Evolutionary conservation across 2,888 invertebrate genomes (phyloP), one percentile per base, ranked within the genome.

Genomic region (Parthenolecanium corni): DNA sequence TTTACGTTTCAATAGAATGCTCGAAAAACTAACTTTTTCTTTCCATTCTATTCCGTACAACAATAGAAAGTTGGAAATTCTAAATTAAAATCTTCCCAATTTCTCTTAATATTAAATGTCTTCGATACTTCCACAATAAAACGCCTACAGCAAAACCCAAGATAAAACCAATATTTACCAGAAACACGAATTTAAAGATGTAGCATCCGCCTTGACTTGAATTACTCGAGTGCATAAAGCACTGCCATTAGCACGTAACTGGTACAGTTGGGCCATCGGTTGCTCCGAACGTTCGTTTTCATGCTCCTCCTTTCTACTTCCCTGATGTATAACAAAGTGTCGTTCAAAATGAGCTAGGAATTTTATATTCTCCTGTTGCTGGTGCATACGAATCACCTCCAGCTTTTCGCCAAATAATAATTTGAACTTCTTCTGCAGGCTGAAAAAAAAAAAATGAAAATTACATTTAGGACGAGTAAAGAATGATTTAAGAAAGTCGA

Each of bases 341-440:
- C 86, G 77, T 71, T 93, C 90, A 75, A 98, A 98, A 74, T 98
- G 97, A 2, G 97, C 89, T 82, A 99, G 84, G 72, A 98, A 98
- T 75, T 94, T 97, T 66, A 95, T 82, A 74, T 94, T 96, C 76
- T 98, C 98, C 75, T 98, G 97, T 73, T 98, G 98, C 74, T 96
- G 97, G 73, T 96, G 92, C 14, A 94, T 96, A 54, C 96, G 78
- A 1, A 97, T 89, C 0, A 95, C 96, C 75, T 97, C 97, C 69
- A 93, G 75, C 71, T 91, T 90, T 71, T 91, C 89, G 14, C 86
- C 85, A 70, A 93, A 93, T 69, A 91, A 77, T 0, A 84, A 79
- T 72, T 91, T 89, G 73, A 94, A 93, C 73, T 89, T 92, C 74
- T 91, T 92, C 73, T 89, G 89, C 68, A 91, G 77, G 68, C 82